Evolutionary conservation across 2,797 vertebrate species (phyloP).

Genomic region (Leptoclinus maculatus): DNA sequence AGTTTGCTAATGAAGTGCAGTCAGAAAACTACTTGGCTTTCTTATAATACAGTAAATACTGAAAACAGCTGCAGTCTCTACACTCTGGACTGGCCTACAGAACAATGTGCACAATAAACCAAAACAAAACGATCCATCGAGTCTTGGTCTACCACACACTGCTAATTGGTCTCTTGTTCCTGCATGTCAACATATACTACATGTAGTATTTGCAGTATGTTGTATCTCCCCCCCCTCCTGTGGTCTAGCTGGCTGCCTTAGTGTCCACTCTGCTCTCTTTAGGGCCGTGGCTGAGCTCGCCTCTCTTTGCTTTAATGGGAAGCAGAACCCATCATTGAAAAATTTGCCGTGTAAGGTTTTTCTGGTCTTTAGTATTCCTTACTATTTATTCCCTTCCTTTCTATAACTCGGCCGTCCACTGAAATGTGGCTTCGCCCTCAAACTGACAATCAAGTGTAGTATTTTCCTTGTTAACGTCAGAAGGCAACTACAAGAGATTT

Average conservation of each 20-base stretch:
- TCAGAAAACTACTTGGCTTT: constrained; percentile 72
- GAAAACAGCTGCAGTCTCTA: constrained; percentile 66
- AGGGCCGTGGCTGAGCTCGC: constrained; percentile 38
- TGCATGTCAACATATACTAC: constrained; percentile 48
- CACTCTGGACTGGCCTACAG: constrained; percentile 64
- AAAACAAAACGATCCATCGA: constrained; percentile 67
- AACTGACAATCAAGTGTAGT: constrained; percentile 51
- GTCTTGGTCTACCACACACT: constrained; percentile 63
- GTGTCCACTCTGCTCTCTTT: constrained; percentile 49
- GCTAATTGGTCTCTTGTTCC: constrained; percentile 50
- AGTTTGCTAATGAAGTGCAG: constrained; percentile 79
- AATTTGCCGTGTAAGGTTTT: constrained; percentile 62
- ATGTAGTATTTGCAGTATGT: constrained; percentile 54
- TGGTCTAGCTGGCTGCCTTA: constrained; percentile 63
- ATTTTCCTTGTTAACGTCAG: constrained; percentile 65
- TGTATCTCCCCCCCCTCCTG: constrained; percentile 48
- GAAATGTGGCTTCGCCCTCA: constrained; percentile 58
- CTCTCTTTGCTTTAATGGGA: constrained; percentile 68
- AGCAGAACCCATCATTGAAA: constrained; percentile 70
- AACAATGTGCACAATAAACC: constrained; percentile 83
- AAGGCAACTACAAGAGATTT: constrained; percentile 35
- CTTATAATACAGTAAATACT: constrained; percentile 56
- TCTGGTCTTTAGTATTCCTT: constrained; percentile 53
- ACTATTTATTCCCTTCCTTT: constrained; percentile 53
- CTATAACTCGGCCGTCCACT: constrained; percentile 48